Base-by-base conservation (phyloP, 2,888 invertebrate species). In the Heteromyza rotundicornis region DNA sequence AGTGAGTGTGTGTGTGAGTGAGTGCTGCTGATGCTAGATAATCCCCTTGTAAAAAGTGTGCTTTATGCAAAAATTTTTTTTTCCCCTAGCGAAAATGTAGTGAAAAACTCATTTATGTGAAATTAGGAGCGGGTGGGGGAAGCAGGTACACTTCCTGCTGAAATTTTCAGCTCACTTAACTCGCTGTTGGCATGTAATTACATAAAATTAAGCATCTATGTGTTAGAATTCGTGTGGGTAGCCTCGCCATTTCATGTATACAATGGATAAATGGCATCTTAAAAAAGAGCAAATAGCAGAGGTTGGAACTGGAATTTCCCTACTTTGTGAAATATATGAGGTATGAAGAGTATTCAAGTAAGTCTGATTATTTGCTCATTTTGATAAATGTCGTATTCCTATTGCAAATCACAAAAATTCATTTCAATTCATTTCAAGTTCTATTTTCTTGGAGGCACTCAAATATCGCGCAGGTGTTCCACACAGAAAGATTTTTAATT, bases 121-220 rank as follows among this genome's bases (percentile, higher is more conserved):
- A 64, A 67, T 64, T 64, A 60, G 58, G 59, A 53, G 52, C 47
- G 27, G 22, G 16, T 24, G 7, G n/a, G n/a, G n/a, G n/a, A n/a
- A n/a, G n/a, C n/a, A n/a, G n/a, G n/a, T n/a, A n/a, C n/a, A 12
- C 2, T 55, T 22, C 27, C 24, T 56, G 14, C 20, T 57, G 65
- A 64, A 67, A 64, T 68, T 70, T 66, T 68, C 67, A 64, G 63
- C 66, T 66, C 67, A 66, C 67, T 70, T 70, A 70, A 67, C 66
- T 70, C 67, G 66, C 65, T 68, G 66, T 70, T 68, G 67, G 67
- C 68, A 68, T 65, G 63, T 66, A 67, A 68, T 70, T 66, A 65
- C 66, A 27, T 52, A 27, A 27, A 64, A 64, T 53, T 66, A 66
- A 68, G 59, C 67, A 57, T 56, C 49, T 61, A 32, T 67, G 57